Conservation (phyloP, 2,888 invertebrate genomes). For the Elaeidobius kamerunicus region DNA sequence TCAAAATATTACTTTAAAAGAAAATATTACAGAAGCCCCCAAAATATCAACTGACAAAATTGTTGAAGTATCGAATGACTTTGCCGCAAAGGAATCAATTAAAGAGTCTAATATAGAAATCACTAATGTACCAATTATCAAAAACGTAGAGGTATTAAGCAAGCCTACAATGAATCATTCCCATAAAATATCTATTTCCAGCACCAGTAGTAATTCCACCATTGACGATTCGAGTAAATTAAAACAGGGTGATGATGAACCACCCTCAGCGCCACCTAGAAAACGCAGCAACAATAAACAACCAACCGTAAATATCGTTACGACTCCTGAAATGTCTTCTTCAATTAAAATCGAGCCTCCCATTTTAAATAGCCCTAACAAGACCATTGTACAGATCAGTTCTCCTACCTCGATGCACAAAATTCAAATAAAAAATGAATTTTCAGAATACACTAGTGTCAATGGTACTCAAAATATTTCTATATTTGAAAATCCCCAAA, state of each 20-base stretch:
- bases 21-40: no score
- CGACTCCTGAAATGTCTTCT: constrained; percentile 20
- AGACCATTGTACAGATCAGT: constrained; percentile 53
- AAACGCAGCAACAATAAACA: constrained; percentile 47
- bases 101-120: background rate
- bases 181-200: constrained; percentile 15
- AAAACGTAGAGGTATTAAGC: no score
- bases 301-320: constrained; percentile 35
- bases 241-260: constrained; percentile 21
- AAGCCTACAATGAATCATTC: no score
- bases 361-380: constrained; percentile 37
- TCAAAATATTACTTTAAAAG: no score
- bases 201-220: background rate
- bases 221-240: background rate
- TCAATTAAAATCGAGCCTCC: constrained; percentile 34
- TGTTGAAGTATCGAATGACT: no score
- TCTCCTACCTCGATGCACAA: constrained; percentile 51
- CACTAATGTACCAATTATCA: no score
- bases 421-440: constrained; percentile 55
- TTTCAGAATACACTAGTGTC: constrained; percentile 37
- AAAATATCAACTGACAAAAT: no score
- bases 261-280: constrained; percentile 47
- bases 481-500: constrained; percentile 44
- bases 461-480: constrained; percentile 39
- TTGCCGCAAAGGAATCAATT: background rate